phyloP scores from a whole-genome alignment of 1,140 invertebrate genomes.

The Spodoptera litura region DNA sequence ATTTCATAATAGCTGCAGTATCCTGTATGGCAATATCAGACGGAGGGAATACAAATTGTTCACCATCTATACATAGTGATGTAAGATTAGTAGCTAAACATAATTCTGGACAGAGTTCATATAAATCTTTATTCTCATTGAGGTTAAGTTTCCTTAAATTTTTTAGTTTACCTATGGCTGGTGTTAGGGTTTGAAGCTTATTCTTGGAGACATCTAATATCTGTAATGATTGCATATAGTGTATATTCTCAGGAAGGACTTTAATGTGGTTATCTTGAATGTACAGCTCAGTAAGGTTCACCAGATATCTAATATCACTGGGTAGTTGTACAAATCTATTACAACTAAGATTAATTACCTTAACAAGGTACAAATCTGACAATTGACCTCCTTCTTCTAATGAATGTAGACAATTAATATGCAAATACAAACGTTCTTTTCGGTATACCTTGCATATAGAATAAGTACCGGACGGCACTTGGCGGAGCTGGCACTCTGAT shows the following conservation, averaged over 20 bases:
- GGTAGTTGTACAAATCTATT: constrained; percentile 90
- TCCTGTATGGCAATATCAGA: constrained; percentile 87
- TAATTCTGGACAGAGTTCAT: constrained; percentile 88
- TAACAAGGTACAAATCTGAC: constrained; percentile 89
- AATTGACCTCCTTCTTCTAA: constrained; percentile 90
- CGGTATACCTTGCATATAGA: constrained; percentile 92
- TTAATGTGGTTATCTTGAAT: constrained; percentile 89
- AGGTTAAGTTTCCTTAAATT: constrained; percentile 87
- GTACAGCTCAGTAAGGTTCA: constrained; percentile 89
- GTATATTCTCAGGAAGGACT: constrained; percentile 89
- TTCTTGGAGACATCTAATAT: constrained; percentile 91
- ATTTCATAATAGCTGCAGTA: constrained; percentile 89
- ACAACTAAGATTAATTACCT: constrained; percentile 90
- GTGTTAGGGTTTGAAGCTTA: constrained; percentile 89
- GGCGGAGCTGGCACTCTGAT: constrained; percentile 89
- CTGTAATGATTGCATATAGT: constrained; percentile 87
- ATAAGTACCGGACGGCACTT: constrained; percentile 91
- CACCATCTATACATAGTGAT: constrained; percentile 87
- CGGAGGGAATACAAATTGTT: constrained; percentile 89
- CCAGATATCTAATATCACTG: constrained; percentile 87
- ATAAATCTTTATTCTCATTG: constrained; percentile 87
- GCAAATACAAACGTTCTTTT: constrained; percentile 89
- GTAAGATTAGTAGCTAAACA: constrained; percentile 87
- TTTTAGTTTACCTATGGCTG: constrained; percentile 88
- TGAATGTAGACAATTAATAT: constrained; percentile 89